Evolutionary conservation across 2,113 vertebrate species (phyloP).

Genomic region (Aythya baeri): DNA sequence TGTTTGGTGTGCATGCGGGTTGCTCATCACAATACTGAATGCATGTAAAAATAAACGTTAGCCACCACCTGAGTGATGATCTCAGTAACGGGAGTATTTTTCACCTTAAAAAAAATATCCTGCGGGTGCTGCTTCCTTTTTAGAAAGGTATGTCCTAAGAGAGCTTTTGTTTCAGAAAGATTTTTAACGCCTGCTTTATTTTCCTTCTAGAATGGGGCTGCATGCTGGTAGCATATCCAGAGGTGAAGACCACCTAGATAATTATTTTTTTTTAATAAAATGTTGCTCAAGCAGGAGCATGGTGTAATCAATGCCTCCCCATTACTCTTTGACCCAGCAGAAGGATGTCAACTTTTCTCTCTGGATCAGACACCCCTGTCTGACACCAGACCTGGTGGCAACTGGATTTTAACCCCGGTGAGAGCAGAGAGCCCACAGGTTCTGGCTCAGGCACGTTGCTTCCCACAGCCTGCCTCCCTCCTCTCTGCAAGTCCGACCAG

Average conservation of each 20-base stretch:
- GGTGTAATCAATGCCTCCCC: not conserved
- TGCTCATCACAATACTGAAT: not conserved
- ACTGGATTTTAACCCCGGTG: not conserved
- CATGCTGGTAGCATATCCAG: not conserved
- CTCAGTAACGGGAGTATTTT: not conserved
- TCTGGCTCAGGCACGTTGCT: not conserved
- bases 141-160: not conserved
- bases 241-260: not conserved
- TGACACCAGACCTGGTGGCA: not conserved
- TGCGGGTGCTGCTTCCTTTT: not conserved
- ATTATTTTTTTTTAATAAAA: not conserved
- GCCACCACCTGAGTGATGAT: not conserved
- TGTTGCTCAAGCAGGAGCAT: not conserved
- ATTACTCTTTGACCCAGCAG: not conserved
- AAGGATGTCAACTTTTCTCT: not conserved
- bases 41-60: not conserved
- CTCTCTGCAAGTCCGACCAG: accelerated
- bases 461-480: not conserved
- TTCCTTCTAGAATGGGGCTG: not conserved
- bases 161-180: not conserved
- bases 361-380: not conserved
- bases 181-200: not conserved
- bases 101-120: not conserved
- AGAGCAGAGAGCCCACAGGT: not conserved
- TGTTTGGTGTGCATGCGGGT: accelerated